phyloP scores from a whole-genome alignment of 1,140 invertebrate species.

The Onthophagus taurus region DNA sequence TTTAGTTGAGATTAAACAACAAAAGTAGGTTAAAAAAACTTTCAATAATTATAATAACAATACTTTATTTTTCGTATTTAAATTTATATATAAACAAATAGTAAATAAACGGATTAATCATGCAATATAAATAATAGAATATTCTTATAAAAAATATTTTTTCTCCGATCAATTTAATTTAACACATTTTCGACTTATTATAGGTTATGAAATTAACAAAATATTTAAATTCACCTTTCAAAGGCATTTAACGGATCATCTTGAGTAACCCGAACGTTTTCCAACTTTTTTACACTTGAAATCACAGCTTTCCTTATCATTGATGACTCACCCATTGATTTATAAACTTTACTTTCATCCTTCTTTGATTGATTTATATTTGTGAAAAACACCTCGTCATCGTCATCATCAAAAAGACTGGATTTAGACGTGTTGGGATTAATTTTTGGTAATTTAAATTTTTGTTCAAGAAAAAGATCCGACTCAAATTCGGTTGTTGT shows the following conservation, averaged over 20 bases:
- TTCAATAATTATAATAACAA: too few species aligned
- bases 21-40: too few species aligned
- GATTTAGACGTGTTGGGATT: background rate
- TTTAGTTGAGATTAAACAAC: too few species aligned
- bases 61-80: too few species aligned
- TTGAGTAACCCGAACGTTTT: background rate
- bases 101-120: background rate
- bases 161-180: too few species aligned
- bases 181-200: too few species aligned
- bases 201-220: too few species aligned
- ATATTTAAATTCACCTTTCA: background rate
- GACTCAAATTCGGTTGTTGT: background rate
- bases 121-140: background rate
- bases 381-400: slow-evolving; percentile 16
- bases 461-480: background rate
- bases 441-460: background rate
- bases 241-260: background rate
- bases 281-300: background rate
- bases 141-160: too few species aligned
- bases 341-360: background rate
- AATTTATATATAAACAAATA: too few species aligned
- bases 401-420: slow-evolving; percentile 14
- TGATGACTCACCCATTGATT: background rate
- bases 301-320: background rate
- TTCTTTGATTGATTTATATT: slow-evolving; percentile 12